phyloP scores from a whole-genome alignment of 2,797 vertebrate genomes.

The Selene dorsalis region DNA sequence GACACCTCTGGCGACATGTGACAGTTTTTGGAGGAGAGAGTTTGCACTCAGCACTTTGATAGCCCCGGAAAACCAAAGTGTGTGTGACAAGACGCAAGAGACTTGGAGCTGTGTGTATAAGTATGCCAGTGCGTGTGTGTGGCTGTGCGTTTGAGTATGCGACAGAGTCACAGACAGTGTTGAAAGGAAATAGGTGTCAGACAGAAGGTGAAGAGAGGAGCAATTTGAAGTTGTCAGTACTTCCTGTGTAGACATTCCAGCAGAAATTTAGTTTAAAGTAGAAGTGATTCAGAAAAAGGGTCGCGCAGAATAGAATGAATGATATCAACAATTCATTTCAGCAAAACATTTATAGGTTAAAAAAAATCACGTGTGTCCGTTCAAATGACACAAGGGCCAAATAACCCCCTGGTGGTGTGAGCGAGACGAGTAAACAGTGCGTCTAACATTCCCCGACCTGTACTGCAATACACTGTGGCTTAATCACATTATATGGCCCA shows the following conservation, averaged over 20 bases:
- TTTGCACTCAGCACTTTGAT: constrained; percentile 83
- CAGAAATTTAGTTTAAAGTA: constrained; percentile 36
- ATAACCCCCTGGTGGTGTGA: constrained; percentile 37
- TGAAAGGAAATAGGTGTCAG: constrained; percentile 79
- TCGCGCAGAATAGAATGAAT: not conserved
- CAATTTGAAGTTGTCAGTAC: constrained; percentile 76
- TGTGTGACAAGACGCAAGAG: constrained; percentile 79
- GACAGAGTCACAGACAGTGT: constrained; percentile 64
- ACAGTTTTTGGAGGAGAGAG: constrained; percentile 78
- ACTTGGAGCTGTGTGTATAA: constrained; percentile 65
- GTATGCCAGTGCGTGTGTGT: constrained; percentile 33
- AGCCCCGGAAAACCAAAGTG: constrained; percentile 79
- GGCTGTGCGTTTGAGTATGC: constrained; percentile 53
- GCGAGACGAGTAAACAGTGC: constrained; percentile 63
- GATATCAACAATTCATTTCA: not conserved
- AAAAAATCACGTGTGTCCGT: constrained; percentile 7
- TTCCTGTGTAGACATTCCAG: constrained; percentile 64
- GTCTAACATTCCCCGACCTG: constrained; percentile 51
- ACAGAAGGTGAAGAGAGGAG: constrained; percentile 69
- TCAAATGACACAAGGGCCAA: constrained; percentile 18
- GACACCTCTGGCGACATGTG: constrained; percentile 80
- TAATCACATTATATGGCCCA: constrained; percentile 76
- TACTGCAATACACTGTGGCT: constrained; percentile 57
- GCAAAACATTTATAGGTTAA: constrained; percentile 4
- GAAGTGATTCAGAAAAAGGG: constrained; percentile 17